These are phyloP conservation scores for Siphlonurus alternatus DNA, from an alignment of 2,888 invertebrate species.

Conservation along the genomic window DNA sequence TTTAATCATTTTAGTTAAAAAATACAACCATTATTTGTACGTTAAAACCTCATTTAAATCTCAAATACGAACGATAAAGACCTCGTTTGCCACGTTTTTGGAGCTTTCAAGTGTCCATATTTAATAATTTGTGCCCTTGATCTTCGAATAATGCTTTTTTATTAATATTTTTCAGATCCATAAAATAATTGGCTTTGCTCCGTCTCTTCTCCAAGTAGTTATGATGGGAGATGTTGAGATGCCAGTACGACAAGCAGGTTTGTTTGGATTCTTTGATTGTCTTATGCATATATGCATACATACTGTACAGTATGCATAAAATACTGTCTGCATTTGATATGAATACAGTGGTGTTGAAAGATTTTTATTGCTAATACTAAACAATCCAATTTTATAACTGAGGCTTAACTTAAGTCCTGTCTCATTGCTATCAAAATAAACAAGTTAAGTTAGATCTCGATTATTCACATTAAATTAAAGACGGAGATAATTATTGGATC, in stretches of 20 bases:
- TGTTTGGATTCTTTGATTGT: conserved; percentile 13
- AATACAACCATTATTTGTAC: not conserved
- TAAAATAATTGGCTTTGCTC: conserved; percentile 93
- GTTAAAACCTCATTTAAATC: too few species aligned
- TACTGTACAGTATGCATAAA: too few species aligned
- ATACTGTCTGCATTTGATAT: not conserved
- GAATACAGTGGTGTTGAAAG: not conserved
- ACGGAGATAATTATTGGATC: too few species aligned
- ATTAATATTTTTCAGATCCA: conserved; percentile 67
- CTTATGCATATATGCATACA: not conserved
- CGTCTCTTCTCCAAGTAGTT: conserved; percentile 80
- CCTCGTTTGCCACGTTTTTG: not conserved
- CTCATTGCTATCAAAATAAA: too few species aligned
- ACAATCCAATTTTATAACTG: too few species aligned
- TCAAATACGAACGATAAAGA: too few species aligned
- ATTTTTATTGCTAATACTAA: not conserved
- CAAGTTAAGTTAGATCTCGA: too few species aligned
- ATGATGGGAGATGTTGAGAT: conserved; percentile 80
- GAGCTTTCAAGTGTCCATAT: not conserved
- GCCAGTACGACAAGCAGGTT: conserved; percentile 84
- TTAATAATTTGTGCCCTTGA: not conserved
- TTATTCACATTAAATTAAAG: too few species aligned
- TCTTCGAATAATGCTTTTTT: too few species aligned
- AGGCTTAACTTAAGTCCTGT: too few species aligned
- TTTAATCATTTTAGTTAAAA: not conserved